phyloP scores from a whole-genome alignment of 2,888 invertebrate genomes.

The Meghimatium bilineatum region DNA sequence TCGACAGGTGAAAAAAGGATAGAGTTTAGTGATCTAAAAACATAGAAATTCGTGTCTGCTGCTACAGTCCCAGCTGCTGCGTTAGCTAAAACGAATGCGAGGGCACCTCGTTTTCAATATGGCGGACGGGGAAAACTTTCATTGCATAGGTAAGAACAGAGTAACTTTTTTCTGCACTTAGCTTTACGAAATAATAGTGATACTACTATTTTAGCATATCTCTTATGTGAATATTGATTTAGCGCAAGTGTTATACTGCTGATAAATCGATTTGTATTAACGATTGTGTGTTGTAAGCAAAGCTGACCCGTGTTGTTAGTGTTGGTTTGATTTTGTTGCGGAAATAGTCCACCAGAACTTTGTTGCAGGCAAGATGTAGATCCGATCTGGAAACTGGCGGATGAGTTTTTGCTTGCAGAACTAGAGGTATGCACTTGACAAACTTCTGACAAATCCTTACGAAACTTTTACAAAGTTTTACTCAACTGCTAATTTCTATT shows the following conservation, averaged over 20 bases:
- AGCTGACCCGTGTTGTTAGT: background rate
- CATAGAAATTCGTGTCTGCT: background rate
- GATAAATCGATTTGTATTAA: background rate
- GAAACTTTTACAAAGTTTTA: slow-evolving; percentile 5
- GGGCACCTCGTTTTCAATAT: slow-evolving; percentile 44
- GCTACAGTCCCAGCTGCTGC: slow-evolving; percentile 34
- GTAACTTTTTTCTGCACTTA: background rate
- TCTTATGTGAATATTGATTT: background rate
- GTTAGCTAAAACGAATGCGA: slow-evolving; percentile 34
- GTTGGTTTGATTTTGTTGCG: background rate
- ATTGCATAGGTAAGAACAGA: slow-evolving; percentile 17
- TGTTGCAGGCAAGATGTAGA: background rate
- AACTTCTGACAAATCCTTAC: background rate
- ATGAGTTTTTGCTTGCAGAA: background rate
- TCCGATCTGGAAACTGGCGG: background rate
- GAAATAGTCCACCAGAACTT: background rate
- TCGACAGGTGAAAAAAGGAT: slow-evolving; percentile 29
- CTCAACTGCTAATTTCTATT: background rate
- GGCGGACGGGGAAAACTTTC: slow-evolving; percentile 38
- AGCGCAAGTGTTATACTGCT: background rate
- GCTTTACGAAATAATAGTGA: background rate
- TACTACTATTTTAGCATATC: background rate
- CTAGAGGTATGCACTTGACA: background rate
- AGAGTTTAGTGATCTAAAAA: slow-evolving; percentile 23
- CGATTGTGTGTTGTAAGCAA: background rate